These are phyloP conservation scores for Gadus macrocephalus DNA, from an alignment of 2,113 vertebrate species.

Conservation along the genomic window DNA sequence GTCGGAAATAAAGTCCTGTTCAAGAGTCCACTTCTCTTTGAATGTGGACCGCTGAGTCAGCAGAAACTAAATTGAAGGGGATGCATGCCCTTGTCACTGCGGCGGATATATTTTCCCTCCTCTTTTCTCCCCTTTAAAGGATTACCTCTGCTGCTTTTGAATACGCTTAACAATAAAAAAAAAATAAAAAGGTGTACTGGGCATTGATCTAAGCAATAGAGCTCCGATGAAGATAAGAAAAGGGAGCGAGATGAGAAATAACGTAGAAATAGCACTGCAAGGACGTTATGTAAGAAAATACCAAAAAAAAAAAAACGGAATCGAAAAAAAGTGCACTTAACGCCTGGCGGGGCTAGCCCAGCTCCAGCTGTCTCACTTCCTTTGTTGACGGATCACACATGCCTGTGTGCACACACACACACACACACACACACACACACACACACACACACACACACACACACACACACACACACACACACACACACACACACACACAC, in stretches of 20 bases:
- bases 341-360: not conserved
- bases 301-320: not conserved
- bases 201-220: not conserved
- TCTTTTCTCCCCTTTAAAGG: not conserved
- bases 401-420: too few relatives aligned
- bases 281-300: not conserved
- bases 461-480: too few relatives aligned
- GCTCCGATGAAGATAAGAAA: not conserved
- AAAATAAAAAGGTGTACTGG: not conserved
- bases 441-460: too few relatives aligned
- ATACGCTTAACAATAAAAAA: not conserved
- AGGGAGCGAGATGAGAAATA: not conserved
- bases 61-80: not conserved
- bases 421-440: too few relatives aligned
- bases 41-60: not conserved
- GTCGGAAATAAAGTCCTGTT: not conserved
- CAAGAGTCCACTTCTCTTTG: not conserved
- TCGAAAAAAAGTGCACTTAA: not conserved
- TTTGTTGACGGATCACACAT: too few relatives aligned
- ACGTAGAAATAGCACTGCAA: not conserved
- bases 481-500: too few relatives aligned
- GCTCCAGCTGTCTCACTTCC: not conserved
- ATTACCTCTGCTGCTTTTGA: not conserved
- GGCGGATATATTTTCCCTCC: not conserved
- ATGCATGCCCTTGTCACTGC: not conserved